Base-by-base conservation (phyloP, 2,888 invertebrate species). In the Athalia circularis region DNA sequence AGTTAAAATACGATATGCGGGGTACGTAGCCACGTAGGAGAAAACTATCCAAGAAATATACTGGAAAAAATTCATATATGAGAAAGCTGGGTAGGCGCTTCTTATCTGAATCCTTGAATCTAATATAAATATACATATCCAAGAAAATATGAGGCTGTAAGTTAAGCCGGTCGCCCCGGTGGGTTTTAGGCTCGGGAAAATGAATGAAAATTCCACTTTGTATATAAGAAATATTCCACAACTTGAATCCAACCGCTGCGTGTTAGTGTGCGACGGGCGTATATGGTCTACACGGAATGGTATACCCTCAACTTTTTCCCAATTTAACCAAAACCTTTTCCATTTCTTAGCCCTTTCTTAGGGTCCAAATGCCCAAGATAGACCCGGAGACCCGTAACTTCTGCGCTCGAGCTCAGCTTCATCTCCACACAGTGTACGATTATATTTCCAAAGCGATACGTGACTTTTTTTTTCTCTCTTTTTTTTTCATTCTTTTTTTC, bases 31-130 rank as follows among this genome's bases (percentile, higher is more conserved):
- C 2, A 29, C 1, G 29, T 29, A 29, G 29, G 2, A 29, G 29
- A 29, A 29, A 29, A 29, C 29, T 29, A 29, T 29, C 29, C 29
- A 29, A 29, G 29, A 29, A 54, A n/a, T n/a, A 9, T 54, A 4
- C 0, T n/a, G 7, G n/a, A 11, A 54, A 54, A n/a, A n/a, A 54
- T 54, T n/a, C 54, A 54, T 11, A 29, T 29, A 29, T 29, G 29
- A 29, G 54, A 7, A 54, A 54, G 54, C 54, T 54, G 54, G 72
- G 59, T 29, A 45, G 59, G 7, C 47, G 72, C 75, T n/a, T 15
- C 62, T 64, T 75, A 75, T 75, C 75, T 75, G 54, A n/a, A 7
- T 62, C 62, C 72, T 62, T 52, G 75, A 62, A 75, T 75, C 75
- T 75, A 61, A 75, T 64, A 75, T 75, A 64, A 75, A 75, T 75